Percentiles rank a stretch among this genome's conserved stretches.
phyloP scores from a whole-genome alignment of 2,888 invertebrate genomes.

The Sturmia bella region DNA sequence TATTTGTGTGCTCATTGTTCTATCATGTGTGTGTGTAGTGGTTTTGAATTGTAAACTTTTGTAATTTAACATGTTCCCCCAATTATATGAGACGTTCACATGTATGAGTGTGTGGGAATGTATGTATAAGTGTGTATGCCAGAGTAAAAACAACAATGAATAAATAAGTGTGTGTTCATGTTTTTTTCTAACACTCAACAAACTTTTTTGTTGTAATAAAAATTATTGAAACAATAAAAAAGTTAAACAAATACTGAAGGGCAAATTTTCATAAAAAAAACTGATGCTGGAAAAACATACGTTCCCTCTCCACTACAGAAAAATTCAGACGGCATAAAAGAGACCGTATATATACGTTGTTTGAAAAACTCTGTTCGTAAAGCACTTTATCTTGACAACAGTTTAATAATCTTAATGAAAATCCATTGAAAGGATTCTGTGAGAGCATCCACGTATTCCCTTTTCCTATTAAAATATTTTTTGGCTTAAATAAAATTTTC shows the following conservation, averaged over 20 bases:
- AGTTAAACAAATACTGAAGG: conserved; percentile 24
- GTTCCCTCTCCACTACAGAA: background rate
- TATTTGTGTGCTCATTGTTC: background rate
- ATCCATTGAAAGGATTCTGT: too few species aligned
- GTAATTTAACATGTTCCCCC: conserved; percentile 45
- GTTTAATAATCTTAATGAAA: too few species aligned
- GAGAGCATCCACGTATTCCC: too few species aligned
- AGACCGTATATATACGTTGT: too few species aligned
- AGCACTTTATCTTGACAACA: too few species aligned
- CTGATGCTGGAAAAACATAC: background rate
- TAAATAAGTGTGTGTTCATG: conserved; percentile 1
- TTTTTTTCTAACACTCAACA: conserved; percentile 25
- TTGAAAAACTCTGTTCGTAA: too few species aligned
- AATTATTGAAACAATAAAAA: conserved; percentile 55
- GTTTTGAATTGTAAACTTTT: conserved; percentile 47
- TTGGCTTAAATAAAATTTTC: too few species aligned
- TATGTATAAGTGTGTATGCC: background rate
- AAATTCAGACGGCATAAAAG: too few species aligned
- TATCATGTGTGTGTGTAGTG: background rate
- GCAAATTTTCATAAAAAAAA: background rate
- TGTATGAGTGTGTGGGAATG: background rate
- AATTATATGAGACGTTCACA: conserved; percentile 15
- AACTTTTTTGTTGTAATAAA: conserved; percentile 50
- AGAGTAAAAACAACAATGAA: conserved; percentile 12
- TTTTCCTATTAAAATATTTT: too few species aligned